These are phyloP conservation scores for Chorisops tibialis DNA, from an alignment of 2,888 invertebrate genomes.

Conservation along the genomic window DNA sequence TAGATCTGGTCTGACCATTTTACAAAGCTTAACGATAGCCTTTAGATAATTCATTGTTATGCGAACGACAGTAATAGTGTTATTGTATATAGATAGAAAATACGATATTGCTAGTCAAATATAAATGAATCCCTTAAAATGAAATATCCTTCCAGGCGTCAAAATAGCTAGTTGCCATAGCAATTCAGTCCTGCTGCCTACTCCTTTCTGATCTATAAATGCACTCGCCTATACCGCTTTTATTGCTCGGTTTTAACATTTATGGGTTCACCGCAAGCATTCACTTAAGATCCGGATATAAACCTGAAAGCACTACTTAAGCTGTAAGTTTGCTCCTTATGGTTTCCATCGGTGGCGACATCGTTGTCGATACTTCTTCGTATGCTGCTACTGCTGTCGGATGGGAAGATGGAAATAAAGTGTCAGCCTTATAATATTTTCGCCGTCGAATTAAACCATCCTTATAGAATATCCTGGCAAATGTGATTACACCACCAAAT, in stretches of 20 bases:
- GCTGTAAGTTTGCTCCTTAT: constrained; percentile 22
- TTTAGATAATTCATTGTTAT: too few relatives aligned
- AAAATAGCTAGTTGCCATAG: too few relatives aligned
- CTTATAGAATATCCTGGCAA: neutral
- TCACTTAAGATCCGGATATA: constrained; percentile 26
- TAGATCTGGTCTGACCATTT: too few relatives aligned
- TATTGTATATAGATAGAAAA: too few relatives aligned
- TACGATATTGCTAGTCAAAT: too few relatives aligned
- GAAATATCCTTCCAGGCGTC: too few relatives aligned
- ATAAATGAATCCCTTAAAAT: too few relatives aligned
- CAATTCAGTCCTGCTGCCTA: too few relatives aligned
- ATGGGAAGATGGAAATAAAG: neutral
- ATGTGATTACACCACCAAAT: neutral
- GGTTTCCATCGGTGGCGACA: constrained; percentile 8
- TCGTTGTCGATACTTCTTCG: neutral
- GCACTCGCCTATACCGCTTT: neutral
- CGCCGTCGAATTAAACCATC: neutral
- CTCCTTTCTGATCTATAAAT: too few relatives aligned
- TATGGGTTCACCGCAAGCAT: constrained; percentile 24
- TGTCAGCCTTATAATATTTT: neutral
- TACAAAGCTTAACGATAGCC: too few relatives aligned
- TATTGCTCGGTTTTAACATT: constrained; percentile 20
- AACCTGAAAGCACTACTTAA: constrained; percentile 25
- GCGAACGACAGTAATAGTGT: too few relatives aligned
- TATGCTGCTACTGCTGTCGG: neutral